Conservation (phyloP, 2,797 vertebrate genomes). For the Anisognathus igniventris region DNA sequence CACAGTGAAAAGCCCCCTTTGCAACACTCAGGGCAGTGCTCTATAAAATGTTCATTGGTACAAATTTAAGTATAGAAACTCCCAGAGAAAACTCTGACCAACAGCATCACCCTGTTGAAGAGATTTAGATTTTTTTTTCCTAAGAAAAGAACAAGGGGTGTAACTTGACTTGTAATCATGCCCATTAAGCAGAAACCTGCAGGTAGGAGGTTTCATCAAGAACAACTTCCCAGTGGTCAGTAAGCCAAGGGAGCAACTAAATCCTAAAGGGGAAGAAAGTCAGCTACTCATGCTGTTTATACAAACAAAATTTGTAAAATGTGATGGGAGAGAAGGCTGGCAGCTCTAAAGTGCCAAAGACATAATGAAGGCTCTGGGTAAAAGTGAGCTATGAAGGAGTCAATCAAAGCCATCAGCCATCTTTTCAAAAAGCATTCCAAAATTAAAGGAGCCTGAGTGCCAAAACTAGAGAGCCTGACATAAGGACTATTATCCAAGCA, state of each 20-base stretch:
- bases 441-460: background rate
- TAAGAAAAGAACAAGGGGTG: background rate
- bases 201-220: background rate
- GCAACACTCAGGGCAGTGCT: background rate
- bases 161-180: background rate
- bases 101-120: background rate
- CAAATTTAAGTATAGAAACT: background rate
- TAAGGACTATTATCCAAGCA: background rate
- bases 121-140: background rate
- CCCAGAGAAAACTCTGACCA: background rate
- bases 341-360: background rate
- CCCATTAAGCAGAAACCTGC: background rate
- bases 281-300: background rate
- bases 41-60: background rate
- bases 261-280: background rate
- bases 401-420: background rate
- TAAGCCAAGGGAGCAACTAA: background rate
- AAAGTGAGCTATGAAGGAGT: background rate
- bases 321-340: background rate
- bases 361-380: background rate
- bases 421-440: background rate
- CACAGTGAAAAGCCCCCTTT: fast-evolving
- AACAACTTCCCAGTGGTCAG: background rate
- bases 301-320: background rate
- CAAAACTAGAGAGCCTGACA: background rate